Conservation (phyloP, 2,113 vertebrate genomes). For the Solea solea region DNA sequence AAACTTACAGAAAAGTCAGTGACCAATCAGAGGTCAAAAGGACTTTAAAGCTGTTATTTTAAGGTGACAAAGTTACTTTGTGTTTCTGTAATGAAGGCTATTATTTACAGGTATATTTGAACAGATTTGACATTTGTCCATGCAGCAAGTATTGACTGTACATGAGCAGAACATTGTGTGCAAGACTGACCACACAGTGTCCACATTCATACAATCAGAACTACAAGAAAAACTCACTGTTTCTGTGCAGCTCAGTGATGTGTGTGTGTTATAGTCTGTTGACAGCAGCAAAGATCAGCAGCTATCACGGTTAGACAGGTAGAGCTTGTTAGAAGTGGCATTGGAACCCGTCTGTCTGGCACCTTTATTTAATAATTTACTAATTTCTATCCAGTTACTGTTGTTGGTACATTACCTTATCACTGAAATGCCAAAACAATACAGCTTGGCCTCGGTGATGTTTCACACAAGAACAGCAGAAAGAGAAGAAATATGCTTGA, state of each 20-base stretch:
- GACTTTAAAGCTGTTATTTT: too few relatives aligned
- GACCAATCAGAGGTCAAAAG: too few relatives aligned
- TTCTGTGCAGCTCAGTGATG: neutral
- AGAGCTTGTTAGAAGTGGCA: neutral
- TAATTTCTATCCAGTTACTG: conserved; percentile 8
- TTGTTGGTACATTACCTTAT: conserved; percentile 53
- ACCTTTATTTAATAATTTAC: neutral
- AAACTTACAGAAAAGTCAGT: too few relatives aligned
- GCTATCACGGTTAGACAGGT: neutral
- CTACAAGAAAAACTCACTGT: neutral
- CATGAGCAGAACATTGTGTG: neutral
- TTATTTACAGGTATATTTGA: neutral
- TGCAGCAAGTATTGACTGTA: neutral
- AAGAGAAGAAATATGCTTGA: conserved; percentile 59
- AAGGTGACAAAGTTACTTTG: too few relatives aligned
- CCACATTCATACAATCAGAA: neutral
- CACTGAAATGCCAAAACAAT: conserved; percentile 48
- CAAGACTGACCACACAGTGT: neutral
- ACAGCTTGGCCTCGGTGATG: conserved; percentile 57
- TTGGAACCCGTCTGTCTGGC: neutral
- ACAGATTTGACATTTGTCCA: neutral
- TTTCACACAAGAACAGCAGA: conserved; percentile 46
- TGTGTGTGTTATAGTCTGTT: neutral
- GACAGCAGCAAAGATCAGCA: neutral
- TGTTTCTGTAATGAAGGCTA: too few relatives aligned